Conservation (phyloP, 2,797 vertebrate genomes). For the Brotula barbata region DNA sequence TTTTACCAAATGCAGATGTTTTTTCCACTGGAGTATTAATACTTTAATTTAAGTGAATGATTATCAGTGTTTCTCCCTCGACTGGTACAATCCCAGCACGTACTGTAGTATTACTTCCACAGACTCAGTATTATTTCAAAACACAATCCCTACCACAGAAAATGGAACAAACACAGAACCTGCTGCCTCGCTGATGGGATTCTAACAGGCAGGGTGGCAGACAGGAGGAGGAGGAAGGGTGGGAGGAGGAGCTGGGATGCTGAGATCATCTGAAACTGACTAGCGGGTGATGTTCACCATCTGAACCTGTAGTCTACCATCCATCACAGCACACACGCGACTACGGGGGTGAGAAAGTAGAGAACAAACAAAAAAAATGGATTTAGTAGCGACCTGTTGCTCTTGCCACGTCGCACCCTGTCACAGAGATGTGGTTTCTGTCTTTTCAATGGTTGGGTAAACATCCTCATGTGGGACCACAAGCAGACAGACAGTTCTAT, state of each 20-base stretch:
- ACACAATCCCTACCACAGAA: background rate
- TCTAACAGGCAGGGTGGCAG: constrained; percentile 37
- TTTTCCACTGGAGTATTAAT: too few relatives aligned
- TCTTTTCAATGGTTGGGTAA: constrained; percentile 23
- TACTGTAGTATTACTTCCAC: background rate
- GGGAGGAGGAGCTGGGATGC: constrained; percentile 5
- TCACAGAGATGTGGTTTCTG: constrained; percentile 34
- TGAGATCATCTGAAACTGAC: constrained; percentile 31
- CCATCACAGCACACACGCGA: constrained; percentile 37
- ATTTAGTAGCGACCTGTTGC: constrained; percentile 11
- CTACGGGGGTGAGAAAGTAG: constrained; percentile 26
- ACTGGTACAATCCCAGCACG: background rate
- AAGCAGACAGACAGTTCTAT: constrained; percentile 5
- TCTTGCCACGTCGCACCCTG: constrained; percentile 6
- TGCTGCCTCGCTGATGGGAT: constrained; percentile 25
- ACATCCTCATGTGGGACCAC: constrained; percentile 23
- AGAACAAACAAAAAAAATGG: constrained; percentile 16
- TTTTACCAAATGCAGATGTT: too few relatives aligned
- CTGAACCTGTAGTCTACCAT: constrained; percentile 44
- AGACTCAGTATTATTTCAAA: too few relatives aligned
- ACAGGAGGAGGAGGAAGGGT: constrained; percentile 24
- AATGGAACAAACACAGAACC: constrained; percentile 30
- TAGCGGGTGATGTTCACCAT: constrained; percentile 25
- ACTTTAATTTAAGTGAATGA: too few relatives aligned
- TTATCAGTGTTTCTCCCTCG: too few relatives aligned